Evolutionary conservation across 2,888 invertebrate genomes (phyloP).

Genomic region (Coelopa pilipes): DNA sequence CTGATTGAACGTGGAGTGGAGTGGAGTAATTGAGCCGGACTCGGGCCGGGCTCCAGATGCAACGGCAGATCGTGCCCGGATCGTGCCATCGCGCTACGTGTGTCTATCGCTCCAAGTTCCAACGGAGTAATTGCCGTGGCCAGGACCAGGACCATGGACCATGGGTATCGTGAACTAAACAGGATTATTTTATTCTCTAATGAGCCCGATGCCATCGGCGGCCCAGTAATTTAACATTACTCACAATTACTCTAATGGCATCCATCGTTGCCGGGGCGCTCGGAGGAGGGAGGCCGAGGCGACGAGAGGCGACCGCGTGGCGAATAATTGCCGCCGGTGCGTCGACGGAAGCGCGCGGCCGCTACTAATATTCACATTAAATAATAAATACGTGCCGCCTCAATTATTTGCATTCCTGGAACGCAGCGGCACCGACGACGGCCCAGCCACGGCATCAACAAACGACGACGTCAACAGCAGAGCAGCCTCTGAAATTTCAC

Average conservation of each 20-base stretch:
- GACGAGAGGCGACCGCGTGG: not conserved
- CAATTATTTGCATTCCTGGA: conserved; percentile 29
- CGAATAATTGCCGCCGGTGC: conserved; percentile 3
- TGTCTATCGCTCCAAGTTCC: too few species aligned
- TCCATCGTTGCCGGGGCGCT: not conserved
- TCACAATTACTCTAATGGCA: conserved; percentile 23
- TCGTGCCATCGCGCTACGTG: too few species aligned
- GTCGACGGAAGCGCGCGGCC: not conserved
- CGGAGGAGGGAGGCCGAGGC: not conserved
- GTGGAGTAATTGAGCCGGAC: too few species aligned
- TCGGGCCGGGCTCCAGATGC: too few species aligned
- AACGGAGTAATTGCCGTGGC: too few species aligned
- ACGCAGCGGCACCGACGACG: conserved; percentile 4
- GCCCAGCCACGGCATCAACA: not conserved
- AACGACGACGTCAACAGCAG: not conserved
- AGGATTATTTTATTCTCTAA: conserved; percentile 16
- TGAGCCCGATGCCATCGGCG: conserved; percentile 10
- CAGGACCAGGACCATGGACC: too few species aligned
- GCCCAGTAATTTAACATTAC: conserved; percentile 7
- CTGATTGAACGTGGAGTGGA: too few species aligned
- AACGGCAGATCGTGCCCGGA: too few species aligned
- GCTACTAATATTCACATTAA: conserved; percentile 5
- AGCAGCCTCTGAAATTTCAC: conserved; percentile 1
- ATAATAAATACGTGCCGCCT: conserved; percentile 18
- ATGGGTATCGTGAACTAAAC: not conserved